Evolutionary conservation across 2,888 invertebrate genomes (phyloP).

Genomic region (Aelia acuminata): DNA sequence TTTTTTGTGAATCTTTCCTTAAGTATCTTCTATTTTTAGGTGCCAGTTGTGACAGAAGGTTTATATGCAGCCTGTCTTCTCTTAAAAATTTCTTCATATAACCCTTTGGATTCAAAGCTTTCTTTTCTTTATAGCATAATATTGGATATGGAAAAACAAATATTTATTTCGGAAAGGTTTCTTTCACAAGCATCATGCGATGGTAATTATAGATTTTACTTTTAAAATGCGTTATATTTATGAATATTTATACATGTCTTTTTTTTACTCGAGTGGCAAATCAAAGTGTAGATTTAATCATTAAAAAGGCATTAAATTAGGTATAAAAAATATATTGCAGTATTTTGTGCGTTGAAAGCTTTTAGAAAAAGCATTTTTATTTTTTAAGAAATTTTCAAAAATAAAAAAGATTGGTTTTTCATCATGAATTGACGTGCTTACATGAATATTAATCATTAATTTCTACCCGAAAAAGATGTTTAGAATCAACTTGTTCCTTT

Average conservation of each 20-base stretch:
- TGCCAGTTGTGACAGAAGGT: conserved; percentile 78
- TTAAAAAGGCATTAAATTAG: too few species aligned
- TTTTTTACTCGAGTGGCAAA: background rate
- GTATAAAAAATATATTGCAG: too few species aligned
- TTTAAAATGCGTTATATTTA: too few species aligned
- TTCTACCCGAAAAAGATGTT: background rate
- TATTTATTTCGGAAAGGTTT: conserved; percentile 87
- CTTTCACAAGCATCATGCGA: conserved; percentile 80
- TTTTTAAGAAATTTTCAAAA: too few species aligned
- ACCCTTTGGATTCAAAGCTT: conserved; percentile 72
- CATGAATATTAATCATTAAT: too few species aligned
- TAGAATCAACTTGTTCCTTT: background rate
- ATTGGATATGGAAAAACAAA: conserved; percentile 82
- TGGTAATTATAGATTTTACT: conserved; percentile 68
- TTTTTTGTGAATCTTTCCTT: conserved; percentile 1
- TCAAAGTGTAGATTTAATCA: too few species aligned
- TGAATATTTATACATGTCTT: background rate
- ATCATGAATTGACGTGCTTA: too few species aligned
- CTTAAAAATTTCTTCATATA: conserved; percentile 74
- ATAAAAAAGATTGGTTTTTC: too few species aligned
- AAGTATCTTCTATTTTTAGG: conserved; percentile 70
- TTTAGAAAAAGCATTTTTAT: too few species aligned
- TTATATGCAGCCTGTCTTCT: conserved; percentile 79
- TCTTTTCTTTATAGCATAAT: conserved; percentile 79
- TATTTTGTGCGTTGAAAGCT: too few species aligned